Evolutionary conservation across 2,113 vertebrate genomes (phyloP), one percentile per base, ranked within the genome.

Genomic region (Laterallus jamaicensis): DNA sequence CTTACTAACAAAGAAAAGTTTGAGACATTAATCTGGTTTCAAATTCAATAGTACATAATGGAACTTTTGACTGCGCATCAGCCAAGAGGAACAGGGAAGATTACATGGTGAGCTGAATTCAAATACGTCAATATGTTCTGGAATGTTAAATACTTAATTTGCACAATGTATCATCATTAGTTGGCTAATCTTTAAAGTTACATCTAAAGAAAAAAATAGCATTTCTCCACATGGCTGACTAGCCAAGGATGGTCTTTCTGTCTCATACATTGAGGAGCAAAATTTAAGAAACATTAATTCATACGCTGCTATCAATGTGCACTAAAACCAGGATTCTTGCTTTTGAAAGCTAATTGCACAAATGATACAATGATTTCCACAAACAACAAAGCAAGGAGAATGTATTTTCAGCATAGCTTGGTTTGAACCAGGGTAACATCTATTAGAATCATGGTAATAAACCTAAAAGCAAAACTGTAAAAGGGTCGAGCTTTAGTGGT

Each of bases 71-170:
- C 78, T 80, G 32, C 58, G 81, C 62, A 73, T 92, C 90, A 96
- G 82, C 92, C 95, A 96, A 95, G 90, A 94, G 82, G 86, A 97
- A 95, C 90, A 93, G 71, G 47, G 76, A 92, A 94, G 82, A 97
- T 96, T 96, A 94, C 82, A 90, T 32, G 39, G 82, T 88, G 69
- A 75, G 42, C 86, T 90, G 88, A 78, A 94, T 82, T 91, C 82
- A 90, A 89, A 97, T 70, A 74, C 4, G 0, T 95, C 95, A 83
- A 96, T 96, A 95, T 78, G 80, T 83, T 96, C 92, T 94, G 73
- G 76, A 92, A 90, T 92, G 80, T 95, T 95, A 94, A 97, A 90
- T 81, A 83, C 88, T 84, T 94, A 86, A 93, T 96, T 93, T 96
- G 60, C 26, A 86, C 80, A 71, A 81, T 91, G 2, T 42, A 95